Evolutionary conservation across 2,797 vertebrate genomes (phyloP), one percentile per base, ranked within the genome.

Genomic region (Gouania willdenowi): DNA sequence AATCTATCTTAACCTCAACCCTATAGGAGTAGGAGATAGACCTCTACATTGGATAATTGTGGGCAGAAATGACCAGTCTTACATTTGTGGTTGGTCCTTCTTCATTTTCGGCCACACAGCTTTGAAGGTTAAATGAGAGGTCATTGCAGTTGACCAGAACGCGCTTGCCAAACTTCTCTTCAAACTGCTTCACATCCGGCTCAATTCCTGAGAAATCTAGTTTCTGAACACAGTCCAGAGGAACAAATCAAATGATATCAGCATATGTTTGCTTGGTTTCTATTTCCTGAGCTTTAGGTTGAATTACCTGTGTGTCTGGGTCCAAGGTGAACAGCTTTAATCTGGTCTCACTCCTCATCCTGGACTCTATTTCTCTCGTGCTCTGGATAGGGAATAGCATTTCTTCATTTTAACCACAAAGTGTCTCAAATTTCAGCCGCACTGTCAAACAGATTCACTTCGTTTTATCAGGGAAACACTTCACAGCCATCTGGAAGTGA

Each of bases 41-140:
- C 14, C 33, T 38, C 30, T 22, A 53, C 32, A 46, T 51, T n/a
- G n/a, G n/a, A n/a, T n/a, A n/a, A n/a, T n/a, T n/a, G n/a, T n/a
- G n/a, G n/a, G n/a, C n/a, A n/a, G n/a, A n/a, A 28, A 33, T 25
- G 8, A 53, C 5, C 12, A 3, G 12, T 3, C 83, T 88, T 90
- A 98, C 96, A 36, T 99, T 99, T 46, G 96, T 99, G 1, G 96
- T 98, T 2, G 96, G 96, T n/a, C 96, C 96, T 40, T 98, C 95
- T 80, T 98, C 97, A 42, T 98, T 98, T 82, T 99, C 97, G 0
- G 95, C 94, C 51, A 99, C 88, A 0, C 97, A 99, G 84, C 94
- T 93, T 68, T 99, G 97, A 67, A 99, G 87, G 77, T 99, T 99
- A 80, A 99, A 98, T 2, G 94, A 89, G 31, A 99, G 88, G 74